A percentile compares a stretch with the other conserved stretches of the same genome.
Evolutionary conservation across 1,140 invertebrate genomes (phyloP).

Genomic region (Heliconius nattereri): DNA sequence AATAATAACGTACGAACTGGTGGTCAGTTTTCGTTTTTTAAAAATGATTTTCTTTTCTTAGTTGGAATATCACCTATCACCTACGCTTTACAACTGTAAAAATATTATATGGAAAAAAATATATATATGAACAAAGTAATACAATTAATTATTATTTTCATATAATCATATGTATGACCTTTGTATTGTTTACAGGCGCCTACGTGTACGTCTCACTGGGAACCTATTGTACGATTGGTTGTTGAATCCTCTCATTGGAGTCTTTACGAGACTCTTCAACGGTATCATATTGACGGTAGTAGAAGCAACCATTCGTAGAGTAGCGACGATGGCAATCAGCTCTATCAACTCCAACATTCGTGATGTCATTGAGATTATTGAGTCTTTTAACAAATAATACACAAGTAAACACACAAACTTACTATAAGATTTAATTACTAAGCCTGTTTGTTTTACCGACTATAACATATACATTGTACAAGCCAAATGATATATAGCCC

Average conservation of each 20-base stretch:
- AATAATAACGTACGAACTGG: too few species aligned
- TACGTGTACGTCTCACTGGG: conserved; percentile 73
- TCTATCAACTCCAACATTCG: conserved; percentile 38
- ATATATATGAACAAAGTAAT: not conserved
- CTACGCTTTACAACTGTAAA: too few species aligned
- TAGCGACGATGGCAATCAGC: conserved; percentile 46
- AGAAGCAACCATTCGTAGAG: conserved; percentile 58
- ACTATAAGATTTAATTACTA: too few species aligned
- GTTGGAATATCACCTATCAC: too few species aligned
- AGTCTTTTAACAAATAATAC: conserved; percentile 19
- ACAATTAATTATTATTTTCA: too few species aligned
- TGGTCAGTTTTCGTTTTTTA: too few species aligned
- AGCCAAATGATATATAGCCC: too few species aligned
- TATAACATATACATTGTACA: too few species aligned
- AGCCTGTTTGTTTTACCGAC: too few species aligned
- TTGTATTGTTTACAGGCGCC: conserved; percentile 54
- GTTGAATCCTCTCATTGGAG: conserved; percentile 68
- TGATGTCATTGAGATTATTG: conserved; percentile 37
- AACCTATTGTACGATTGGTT: conserved; percentile 75
- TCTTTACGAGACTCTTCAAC: conserved; percentile 72
- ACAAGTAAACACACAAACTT: too few species aligned
- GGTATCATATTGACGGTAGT: conserved; percentile 68
- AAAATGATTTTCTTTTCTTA: too few species aligned
- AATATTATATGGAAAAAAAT: too few species aligned
- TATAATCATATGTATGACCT: not conserved